Conservation (phyloP, 2,113 vertebrate genomes). For the Perca schrenkii region DNA sequence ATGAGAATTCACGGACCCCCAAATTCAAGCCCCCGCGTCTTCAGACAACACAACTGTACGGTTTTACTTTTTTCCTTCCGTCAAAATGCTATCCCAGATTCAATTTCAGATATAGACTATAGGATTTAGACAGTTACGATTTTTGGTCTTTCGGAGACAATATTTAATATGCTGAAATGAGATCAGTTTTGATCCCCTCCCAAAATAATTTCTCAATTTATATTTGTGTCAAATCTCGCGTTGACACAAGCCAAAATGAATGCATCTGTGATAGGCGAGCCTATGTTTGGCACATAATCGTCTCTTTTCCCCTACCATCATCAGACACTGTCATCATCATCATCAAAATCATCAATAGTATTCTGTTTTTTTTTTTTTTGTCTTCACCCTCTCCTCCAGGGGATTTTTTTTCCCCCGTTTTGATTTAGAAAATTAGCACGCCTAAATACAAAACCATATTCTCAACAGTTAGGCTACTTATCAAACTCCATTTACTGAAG, state of each 20-base stretch:
- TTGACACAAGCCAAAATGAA: conserved; percentile 33
- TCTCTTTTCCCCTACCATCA: background rate
- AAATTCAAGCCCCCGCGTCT: conserved; percentile 91
- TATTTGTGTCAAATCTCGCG: conserved; percentile 59
- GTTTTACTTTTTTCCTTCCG: conserved; percentile 88
- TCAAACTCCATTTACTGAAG: conserved; percentile 65
- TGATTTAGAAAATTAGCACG: conserved; percentile 67
- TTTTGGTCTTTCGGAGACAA: conserved; percentile 79
- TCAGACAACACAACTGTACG: conserved; percentile 92
- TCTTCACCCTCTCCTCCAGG: conserved; percentile 23
- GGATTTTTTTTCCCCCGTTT: conserved; percentile 4
- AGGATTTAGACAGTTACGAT: conserved; percentile 88
- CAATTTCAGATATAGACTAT: conserved; percentile 98
- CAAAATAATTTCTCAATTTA: conserved; percentile 53
- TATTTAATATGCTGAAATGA: conserved; percentile 78
- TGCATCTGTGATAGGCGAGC: conserved; percentile 35
- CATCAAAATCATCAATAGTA: conserved; percentile 8
- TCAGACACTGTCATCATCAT: conserved; percentile 29
- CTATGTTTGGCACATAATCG: background rate
- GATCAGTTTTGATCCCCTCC: conserved; percentile 57
- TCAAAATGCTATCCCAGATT: conserved; percentile 98
- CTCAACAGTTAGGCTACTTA: conserved; percentile 73
- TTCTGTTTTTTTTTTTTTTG: background rate
- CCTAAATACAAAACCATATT: conserved; percentile 61
- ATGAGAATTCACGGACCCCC: conserved; percentile 95